Base-by-base conservation (phyloP, 1,140 invertebrate genomes). In the Bombyx mandarina region DNA sequence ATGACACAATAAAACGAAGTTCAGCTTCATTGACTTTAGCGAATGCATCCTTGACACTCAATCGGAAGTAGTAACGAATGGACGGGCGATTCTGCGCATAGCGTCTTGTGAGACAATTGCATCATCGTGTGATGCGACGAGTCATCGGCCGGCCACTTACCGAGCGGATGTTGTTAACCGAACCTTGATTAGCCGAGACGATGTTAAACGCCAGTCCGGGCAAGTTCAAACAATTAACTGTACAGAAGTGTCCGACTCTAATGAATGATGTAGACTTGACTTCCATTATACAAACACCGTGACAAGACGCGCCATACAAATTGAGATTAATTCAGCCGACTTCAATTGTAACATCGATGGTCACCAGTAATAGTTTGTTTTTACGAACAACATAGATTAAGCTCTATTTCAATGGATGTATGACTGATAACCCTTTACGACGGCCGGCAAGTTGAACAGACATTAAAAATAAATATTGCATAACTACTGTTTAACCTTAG, bases 141-240 rank as follows among this genome's bases (percentile, higher is more conserved):
- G 79, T 81, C 80, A 82, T 83, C 80, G 79, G 75, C 77, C 79
- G 66, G 63, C 76, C 81, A 82, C 80, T 82, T 80, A 73, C 68
- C 58, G 67, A 72, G 74, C 82, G 83, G 83, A 86, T 83, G 83
- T 84, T 77, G 79, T 86, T 83, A 86, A 82, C 79, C 73, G 74
- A 65, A 73, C 71, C 78, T 84, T 83, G 81, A 86, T 86, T 86
- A 84, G 72, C 73, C 74, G 74, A 83, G 78, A 82, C 81, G 82
- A 78, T 75, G 73, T 84, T 79, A 86, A 84, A 82, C 81, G 73
- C 74, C 75, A 79, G 73, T 66, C 66, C 73, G 77, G 67, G 71
- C 80, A 75, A 84, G 83, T 86, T 86, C 83, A 86, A 84, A 84
- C 83, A 84, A 86, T 84, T 84, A 84, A 86, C 75, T 81, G 79